Evolutionary conservation across 1,140 invertebrate genomes (phyloP), one percentile per base, ranked within the genome.

Genomic region (Pentalonia nigronervosa): DNA sequence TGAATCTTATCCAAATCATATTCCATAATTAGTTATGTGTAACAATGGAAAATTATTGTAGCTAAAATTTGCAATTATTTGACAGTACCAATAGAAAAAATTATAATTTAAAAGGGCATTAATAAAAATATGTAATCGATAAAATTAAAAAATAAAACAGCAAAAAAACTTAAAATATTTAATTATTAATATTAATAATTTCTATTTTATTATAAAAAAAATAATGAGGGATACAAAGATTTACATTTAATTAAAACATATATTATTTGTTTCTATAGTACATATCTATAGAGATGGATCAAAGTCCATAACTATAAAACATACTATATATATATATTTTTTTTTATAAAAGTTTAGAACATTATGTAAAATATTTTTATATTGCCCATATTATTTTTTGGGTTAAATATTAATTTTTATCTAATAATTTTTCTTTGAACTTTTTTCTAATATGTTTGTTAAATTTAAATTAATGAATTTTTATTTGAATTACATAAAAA

Each of bases 401-500:
- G 67, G 21, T 91, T 91, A 81, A 81, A 41, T 48, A 91, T 81
- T 91, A 81, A 47, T 76, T 81, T 76, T 91, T 76, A n/a, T 76
- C 41, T n/a, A 67, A 60, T 90, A 41, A 90, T 67, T 91, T 91
- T 91, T 8, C 17, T 76, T 50, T 48, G 20, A 36, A 91, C 17
- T 81, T 83, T 47, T 60, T 91, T 36, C 90, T 60, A 76, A 47
- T 76, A 41, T 36, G 47, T 91, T 91, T 48, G 90, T 91, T 91
- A 91, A 34, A 81, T 48, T 91, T 47, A 7, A 81, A 91, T 45
- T 91, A 81, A 91, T 81, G 90, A 36, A 93, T 50, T 93, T 60
- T 67, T 20, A 83, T 93, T 92, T 53, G 45, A 81, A 84, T 93
- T 36, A 93, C 76, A 93, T 93, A 93, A 81, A 91, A 56, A 93